Base-by-base conservation (phyloP, 2,113 vertebrate species). In the Prionailurus bengalensis region DNA sequence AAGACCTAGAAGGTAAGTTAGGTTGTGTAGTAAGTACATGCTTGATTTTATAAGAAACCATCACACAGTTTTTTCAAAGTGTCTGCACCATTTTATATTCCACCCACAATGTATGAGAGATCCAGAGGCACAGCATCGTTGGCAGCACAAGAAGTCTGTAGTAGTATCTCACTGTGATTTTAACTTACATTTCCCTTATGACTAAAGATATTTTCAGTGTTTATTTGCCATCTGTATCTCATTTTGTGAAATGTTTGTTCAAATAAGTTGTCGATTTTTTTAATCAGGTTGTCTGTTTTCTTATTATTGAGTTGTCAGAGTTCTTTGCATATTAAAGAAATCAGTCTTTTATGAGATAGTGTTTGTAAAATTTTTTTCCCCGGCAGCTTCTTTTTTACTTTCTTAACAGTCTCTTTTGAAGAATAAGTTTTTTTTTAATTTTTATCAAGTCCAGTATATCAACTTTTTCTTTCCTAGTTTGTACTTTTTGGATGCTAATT, bases 161-260 rank as follows among this genome's bases (percentile, higher is more conserved):
- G 45, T 79, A 21, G 45, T 25, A 33, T 58, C 58, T 82, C 55
- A 88, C 12, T 45, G 55, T 93, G 39, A 29, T 84, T 90, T 92
- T 61, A 84, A 79, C 63, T 78, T 86, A 21, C 27, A 65, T 78
- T 76, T 94, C 74, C 53, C 39, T 81, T 73, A 73, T 89, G 51
- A 71, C 76, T 71, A 81, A 63, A 63, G 16, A 61, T 27, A 19
- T 66, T 63, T 94, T 73, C 63, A 48, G 76, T 88, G 36, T 80
- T 80, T 80, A 61, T 70, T 27, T 81, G 42, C n/a, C 39, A 51
- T 48, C 61, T n/a, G 36, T 80, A 94, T 70, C 29, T 71, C 51
- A 36, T 74, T 74, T 74, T 65, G 5, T 80, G 63, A 95, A 95
- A 70, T 61, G 33, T 96, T 70, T 89, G 39, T 71, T 93, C 73